phyloP scores from a whole-genome alignment of 2,888 invertebrate genomes.

The Himalopsyche kuldschensis region DNA sequence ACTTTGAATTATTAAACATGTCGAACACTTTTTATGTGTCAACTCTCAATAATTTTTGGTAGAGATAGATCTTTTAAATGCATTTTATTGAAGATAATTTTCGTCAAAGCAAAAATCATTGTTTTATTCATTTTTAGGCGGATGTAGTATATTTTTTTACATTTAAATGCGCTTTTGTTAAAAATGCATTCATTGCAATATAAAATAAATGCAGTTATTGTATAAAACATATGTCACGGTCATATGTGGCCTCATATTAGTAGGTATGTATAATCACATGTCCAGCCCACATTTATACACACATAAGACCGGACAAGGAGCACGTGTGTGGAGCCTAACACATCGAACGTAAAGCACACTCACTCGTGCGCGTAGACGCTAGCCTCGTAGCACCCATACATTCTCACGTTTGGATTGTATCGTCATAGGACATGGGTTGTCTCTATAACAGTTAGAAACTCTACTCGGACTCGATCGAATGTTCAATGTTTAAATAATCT shows the following conservation, averaged over 20 bases:
- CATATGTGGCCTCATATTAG: not conserved
- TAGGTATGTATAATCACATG: conserved; percentile 5
- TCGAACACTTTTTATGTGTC: too few relatives aligned
- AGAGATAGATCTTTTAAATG: too few relatives aligned
- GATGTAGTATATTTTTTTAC: not conserved
- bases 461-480: conserved; percentile 18
- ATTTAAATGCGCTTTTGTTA: not conserved
- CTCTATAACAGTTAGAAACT: conserved; percentile 16
- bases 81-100: too few relatives aligned
- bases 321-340: conserved; percentile 5
- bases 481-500: conserved; percentile 3
- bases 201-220: not conserved
- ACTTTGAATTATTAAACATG: too few relatives aligned
- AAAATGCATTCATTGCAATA: not conserved
- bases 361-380: conserved; percentile 42
- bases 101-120: too few relatives aligned
- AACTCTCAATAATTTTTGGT: too few relatives aligned
- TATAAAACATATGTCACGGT: not conserved
- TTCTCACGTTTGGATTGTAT: conserved; percentile 9
- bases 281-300: conserved; percentile 10
- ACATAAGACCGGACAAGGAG: conserved; percentile 5
- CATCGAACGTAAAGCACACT: conserved; percentile 15
- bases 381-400: conserved; percentile 37
- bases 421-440: not conserved
- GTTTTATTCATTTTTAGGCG: too few relatives aligned